phyloP scores from a whole-genome alignment of 1,140 invertebrate species.

The Orius insidiosus region DNA sequence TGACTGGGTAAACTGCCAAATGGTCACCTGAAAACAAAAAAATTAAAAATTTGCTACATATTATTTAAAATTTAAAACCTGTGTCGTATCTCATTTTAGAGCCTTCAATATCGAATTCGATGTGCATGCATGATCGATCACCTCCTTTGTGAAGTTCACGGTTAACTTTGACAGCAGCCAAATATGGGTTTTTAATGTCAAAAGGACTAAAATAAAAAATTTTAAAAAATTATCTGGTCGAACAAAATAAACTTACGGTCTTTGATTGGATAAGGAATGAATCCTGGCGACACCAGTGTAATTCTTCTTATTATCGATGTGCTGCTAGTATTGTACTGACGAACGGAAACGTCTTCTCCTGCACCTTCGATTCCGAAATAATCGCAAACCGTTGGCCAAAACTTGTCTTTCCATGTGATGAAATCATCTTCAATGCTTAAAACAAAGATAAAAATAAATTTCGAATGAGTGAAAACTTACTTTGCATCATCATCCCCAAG shows the following conservation, averaged over 20 bases:
- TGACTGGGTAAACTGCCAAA: constrained; percentile 89
- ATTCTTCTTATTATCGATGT: constrained; percentile 61
- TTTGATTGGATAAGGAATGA: constrained; percentile 77
- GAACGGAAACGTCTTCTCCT: constrained; percentile 79
- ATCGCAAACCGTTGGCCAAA: too few relatives aligned
- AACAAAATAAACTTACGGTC: constrained; percentile 55
- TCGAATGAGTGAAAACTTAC: too few relatives aligned
- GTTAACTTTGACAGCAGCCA: constrained; percentile 73
- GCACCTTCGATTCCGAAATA: constrained; percentile 84
- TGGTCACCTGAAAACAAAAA: constrained; percentile 62
- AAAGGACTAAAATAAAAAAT: constrained; percentile 61
- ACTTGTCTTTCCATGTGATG: too few relatives aligned
- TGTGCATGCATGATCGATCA: constrained; percentile 89
- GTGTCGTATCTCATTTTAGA: constrained; percentile 80
- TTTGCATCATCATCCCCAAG: too few relatives aligned
- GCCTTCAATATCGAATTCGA: constrained; percentile 78
- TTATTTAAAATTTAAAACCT: too few relatives aligned
- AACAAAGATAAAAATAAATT: too few relatives aligned
- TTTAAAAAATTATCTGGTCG: too few relatives aligned
- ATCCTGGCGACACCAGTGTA: constrained; percentile 86
- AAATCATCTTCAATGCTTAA: too few relatives aligned
- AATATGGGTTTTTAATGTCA: constrained; percentile 95
- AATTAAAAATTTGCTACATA: constrained; percentile 1
- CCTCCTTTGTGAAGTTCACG: constrained; percentile 69
- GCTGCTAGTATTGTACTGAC: constrained; percentile 69